phyloP scores from a whole-genome alignment of 2,797 vertebrate species.

The Rhinella marina region DNA sequence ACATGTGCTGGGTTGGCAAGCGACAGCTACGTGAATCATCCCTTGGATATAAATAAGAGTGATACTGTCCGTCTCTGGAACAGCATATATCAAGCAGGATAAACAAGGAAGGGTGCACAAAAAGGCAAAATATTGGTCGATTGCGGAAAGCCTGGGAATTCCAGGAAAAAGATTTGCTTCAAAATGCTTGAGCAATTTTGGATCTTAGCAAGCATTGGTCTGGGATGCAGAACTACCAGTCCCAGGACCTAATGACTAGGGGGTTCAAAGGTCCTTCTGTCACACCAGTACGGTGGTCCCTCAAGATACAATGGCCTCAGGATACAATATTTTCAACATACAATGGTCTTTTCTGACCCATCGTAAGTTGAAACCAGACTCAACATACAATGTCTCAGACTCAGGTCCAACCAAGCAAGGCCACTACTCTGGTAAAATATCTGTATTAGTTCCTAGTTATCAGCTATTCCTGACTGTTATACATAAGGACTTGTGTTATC shows the following conservation, averaged over 20 bases:
- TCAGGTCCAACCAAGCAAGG: too few relatives aligned
- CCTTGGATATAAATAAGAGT: constrained; percentile 61
- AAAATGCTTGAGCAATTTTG: neutral
- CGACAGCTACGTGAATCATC: constrained; percentile 47
- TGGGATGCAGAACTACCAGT: neutral
- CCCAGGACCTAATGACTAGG: neutral
- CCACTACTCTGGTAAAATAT: too few relatives aligned
- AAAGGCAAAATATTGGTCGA: neutral
- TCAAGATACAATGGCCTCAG: too few relatives aligned
- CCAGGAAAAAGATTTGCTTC: neutral
- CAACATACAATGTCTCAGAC: too few relatives aligned
- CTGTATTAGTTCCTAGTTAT: too few relatives aligned
- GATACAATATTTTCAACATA: too few relatives aligned
- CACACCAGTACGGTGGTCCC: too few relatives aligned
- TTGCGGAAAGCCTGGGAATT: neutral
- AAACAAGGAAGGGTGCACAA: neutral
- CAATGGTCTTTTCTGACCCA: too few relatives aligned
- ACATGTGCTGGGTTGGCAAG: constrained; percentile 75
- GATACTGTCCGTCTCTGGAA: constrained; percentile 40
- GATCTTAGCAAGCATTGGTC: neutral
- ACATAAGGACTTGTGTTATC: too few relatives aligned
- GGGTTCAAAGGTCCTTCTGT: neutral
- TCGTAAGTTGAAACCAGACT: too few relatives aligned
- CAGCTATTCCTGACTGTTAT: too few relatives aligned
- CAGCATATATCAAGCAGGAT: neutral